Conservation (phyloP, 1,140 invertebrate genomes). For the Calycopis cecrops region DNA sequence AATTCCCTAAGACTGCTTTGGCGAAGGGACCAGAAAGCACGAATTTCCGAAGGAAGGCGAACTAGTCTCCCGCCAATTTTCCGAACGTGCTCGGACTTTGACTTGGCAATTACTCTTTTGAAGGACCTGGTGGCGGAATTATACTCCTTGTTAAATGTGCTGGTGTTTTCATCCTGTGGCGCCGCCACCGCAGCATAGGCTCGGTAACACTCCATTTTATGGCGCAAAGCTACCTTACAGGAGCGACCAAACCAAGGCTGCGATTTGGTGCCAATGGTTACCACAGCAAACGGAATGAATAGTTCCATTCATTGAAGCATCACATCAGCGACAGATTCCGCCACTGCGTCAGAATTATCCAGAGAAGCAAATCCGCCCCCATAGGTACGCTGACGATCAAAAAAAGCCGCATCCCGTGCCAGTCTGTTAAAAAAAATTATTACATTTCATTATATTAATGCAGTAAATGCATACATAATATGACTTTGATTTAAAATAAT, state of each 20-base stretch:
- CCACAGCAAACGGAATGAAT: too few species aligned
- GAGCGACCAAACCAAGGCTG: too few species aligned
- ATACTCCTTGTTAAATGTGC: too few species aligned
- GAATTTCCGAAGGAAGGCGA: conserved; percentile 15
- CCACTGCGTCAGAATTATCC: conserved; percentile 8
- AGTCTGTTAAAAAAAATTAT: conserved; percentile 16
- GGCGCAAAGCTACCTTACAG: conserved; percentile 1
- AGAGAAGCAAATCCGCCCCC: conserved; percentile 11
- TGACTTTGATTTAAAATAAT: too few species aligned
- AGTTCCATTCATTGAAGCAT: too few species aligned
- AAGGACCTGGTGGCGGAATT: neutral
- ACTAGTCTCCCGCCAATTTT: neutral
- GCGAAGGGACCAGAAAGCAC: conserved; percentile 7
- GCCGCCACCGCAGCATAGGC: neutral
- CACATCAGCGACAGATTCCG: conserved; percentile 10
- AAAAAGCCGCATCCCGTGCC: conserved; percentile 15
- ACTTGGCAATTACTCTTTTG: too few species aligned
- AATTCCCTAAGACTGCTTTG: conserved; percentile 14
- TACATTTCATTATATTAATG: too few species aligned
- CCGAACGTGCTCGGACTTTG: neutral
- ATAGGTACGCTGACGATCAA: conserved; percentile 16
- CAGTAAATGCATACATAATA: too few species aligned
- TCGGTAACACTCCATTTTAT: neutral
- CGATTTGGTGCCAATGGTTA: neutral
- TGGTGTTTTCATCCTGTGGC: neutral